Evolutionary conservation across 2,888 invertebrate genomes (phyloP).

Genomic region (Sacculina carcini): DNA sequence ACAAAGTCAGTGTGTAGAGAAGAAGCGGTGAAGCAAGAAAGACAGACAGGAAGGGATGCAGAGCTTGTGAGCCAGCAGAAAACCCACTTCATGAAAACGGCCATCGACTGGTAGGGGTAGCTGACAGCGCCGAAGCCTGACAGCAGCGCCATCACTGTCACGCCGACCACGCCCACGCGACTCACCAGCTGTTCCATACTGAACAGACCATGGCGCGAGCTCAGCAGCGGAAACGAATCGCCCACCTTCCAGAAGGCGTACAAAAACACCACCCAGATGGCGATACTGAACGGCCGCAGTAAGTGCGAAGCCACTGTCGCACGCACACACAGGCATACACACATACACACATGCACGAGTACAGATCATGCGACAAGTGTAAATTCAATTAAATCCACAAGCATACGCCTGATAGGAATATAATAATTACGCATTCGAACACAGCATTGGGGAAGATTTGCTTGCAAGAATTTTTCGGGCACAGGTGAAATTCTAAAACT

Average conservation of each 20-base stretch:
- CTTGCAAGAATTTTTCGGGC: too few species aligned
- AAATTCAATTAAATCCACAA: too few species aligned
- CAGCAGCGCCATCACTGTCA: slow-evolving; percentile 92
- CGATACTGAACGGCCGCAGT: slow-evolving; percentile 47
- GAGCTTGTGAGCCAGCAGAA: too few species aligned
- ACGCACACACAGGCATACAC: neutral
- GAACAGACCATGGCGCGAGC: slow-evolving; percentile 73
- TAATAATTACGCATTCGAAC: too few species aligned
- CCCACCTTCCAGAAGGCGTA: slow-evolving; percentile 98
- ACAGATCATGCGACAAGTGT: too few species aligned
- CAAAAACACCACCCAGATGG: slow-evolving; percentile 69
- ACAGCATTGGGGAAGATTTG: too few species aligned
- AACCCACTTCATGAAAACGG: slow-evolving; percentile 61
- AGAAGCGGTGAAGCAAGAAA: too few species aligned
- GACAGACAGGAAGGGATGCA: too few species aligned
- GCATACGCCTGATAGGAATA: too few species aligned
- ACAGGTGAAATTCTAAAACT: too few species aligned
- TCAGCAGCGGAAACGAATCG: slow-evolving; percentile 90
- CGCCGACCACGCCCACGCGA: slow-evolving; percentile 90
- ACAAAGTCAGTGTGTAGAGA: too few species aligned
- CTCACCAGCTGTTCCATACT: slow-evolving; percentile 76
- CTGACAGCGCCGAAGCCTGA: slow-evolving; percentile 99
- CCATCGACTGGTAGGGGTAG: slow-evolving; percentile 96
- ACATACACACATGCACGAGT: neutral
- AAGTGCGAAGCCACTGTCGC: slow-evolving; percentile 41